A percentile compares a stretch with the other conserved stretches of the same genome.
phyloP scores from a whole-genome alignment of 23 tunicate species.

The Halocynthia aurantium region DNA sequence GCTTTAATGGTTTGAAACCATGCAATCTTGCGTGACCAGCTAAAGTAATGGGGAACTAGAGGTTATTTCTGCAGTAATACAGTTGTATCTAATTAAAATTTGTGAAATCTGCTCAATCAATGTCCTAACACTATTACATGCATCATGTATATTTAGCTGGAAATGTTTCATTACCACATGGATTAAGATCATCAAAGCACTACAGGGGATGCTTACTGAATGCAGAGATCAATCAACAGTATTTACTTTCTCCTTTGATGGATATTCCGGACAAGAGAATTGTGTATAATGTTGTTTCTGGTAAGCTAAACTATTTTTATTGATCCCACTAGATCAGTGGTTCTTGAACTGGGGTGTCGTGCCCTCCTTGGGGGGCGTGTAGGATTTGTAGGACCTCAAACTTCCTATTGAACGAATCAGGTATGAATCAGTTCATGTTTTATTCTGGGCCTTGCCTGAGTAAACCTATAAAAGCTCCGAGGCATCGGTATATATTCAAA shows the following conservation, averaged over 20 bases:
- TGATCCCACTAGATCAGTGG: too few species aligned
- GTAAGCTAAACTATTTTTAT: constrained; percentile 9
- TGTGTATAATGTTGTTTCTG: constrained; percentile 56
- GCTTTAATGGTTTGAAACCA: too few species aligned
- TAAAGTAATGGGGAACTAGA: not conserved
- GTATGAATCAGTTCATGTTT: too few species aligned
- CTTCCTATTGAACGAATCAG: too few species aligned
- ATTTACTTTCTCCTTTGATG: constrained; percentile 52
- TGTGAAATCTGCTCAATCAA: not conserved
- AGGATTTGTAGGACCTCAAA: too few species aligned
- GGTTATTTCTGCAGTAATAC: not conserved
- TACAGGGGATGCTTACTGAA: constrained; percentile 62
- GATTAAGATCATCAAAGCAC: constrained; percentile 24
- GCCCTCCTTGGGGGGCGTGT: too few species aligned
- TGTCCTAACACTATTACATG: not conserved
- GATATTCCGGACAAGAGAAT: constrained; percentile 28
- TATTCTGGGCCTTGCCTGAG: too few species aligned
- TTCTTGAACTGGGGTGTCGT: too few species aligned
- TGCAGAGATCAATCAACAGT: constrained; percentile 39
- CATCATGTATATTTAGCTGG: constrained; percentile 14
- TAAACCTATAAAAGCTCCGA: too few species aligned
- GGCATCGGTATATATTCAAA: too few species aligned
- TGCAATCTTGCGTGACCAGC: not conserved
- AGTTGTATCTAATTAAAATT: too few species aligned
- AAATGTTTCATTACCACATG: constrained; percentile 29